Evolutionary conservation across 1,140 invertebrate species (phyloP).

Genomic region (Propsilocerus akamusi): DNA sequence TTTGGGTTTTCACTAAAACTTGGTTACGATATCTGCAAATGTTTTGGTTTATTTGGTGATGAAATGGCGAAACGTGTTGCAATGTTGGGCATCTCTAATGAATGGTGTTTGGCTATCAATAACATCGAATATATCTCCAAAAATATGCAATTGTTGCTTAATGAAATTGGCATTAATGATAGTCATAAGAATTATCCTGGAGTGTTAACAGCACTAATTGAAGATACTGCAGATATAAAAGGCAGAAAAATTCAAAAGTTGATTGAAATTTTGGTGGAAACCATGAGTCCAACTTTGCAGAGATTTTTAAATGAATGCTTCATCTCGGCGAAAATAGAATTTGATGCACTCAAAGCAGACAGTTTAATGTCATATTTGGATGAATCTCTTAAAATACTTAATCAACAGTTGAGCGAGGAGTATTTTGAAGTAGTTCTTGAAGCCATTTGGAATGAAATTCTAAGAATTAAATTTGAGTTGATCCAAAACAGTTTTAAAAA

Average conservation of each 20-base stretch:
- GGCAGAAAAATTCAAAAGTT: constrained; percentile 71
- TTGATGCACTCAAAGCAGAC: constrained; percentile 55
- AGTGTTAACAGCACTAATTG: constrained; percentile 64
- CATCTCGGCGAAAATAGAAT: constrained; percentile 53
- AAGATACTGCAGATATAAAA: constrained; percentile 71
- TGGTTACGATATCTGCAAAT: constrained; percentile 73
- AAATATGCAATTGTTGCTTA: constrained; percentile 60
- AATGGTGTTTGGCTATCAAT: constrained; percentile 90
- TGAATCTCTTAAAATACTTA: constrained; percentile 47
- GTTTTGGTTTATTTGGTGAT: constrained; percentile 65
- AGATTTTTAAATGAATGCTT: constrained; percentile 61
- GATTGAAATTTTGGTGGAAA: constrained; percentile 54
- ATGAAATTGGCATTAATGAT: constrained; percentile 58
- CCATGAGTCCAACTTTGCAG: constrained; percentile 56
- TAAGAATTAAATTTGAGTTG: constrained; percentile 46
- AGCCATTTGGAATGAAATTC: constrained; percentile 59
- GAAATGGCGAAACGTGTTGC: constrained; percentile 55
- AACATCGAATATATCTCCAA: constrained; percentile 89
- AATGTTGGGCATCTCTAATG: constrained; percentile 51
- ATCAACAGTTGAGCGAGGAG: constrained; percentile 53
- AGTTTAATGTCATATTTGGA: constrained; percentile 62
- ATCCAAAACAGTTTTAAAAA: constrained; percentile 64
- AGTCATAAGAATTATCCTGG: constrained; percentile 55
- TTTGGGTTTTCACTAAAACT: constrained; percentile 80
- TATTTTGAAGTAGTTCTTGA: constrained; percentile 61